Evolutionary conservation across 2,113 vertebrate species (phyloP).

Genomic region (Campylomormyrus tamandua): DNA sequence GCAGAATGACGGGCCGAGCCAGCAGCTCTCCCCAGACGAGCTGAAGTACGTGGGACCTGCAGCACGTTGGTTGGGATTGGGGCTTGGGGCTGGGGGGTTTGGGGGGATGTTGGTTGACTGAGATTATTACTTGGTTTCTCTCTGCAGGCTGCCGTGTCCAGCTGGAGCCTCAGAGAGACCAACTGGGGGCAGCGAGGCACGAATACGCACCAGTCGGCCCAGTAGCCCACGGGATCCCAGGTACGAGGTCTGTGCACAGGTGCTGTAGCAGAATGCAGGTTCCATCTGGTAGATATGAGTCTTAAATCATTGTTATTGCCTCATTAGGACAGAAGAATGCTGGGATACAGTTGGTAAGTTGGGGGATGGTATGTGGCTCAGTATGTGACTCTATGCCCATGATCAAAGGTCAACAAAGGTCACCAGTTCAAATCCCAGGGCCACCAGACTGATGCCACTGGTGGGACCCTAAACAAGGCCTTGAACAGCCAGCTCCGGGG

Average conservation of each 20-base stretch:
- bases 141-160: background rate
- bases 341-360: background rate
- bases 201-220: constrained; percentile 11
- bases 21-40: constrained; percentile 58
- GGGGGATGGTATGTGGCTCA: background rate
- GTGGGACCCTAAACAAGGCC: background rate
- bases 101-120: background rate
- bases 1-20: constrained; percentile 45
- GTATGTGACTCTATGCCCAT: background rate
- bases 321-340: background rate
- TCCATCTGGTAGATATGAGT: background rate
- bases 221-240: constrained; percentile 21
- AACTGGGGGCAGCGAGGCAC: background rate
- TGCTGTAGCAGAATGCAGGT: background rate
- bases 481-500: background rate
- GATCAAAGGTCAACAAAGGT: background rate
- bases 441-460: background rate
- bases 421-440: background rate
- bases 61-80: background rate
- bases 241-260: background rate
- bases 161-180: background rate
- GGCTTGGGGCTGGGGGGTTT: background rate
- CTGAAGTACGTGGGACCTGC: constrained; percentile 50
- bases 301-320: background rate
- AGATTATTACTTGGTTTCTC: background rate